Evolutionary conservation across 2,113 vertebrate species (phyloP).

Genomic region (Platysteira castanea): DNA sequence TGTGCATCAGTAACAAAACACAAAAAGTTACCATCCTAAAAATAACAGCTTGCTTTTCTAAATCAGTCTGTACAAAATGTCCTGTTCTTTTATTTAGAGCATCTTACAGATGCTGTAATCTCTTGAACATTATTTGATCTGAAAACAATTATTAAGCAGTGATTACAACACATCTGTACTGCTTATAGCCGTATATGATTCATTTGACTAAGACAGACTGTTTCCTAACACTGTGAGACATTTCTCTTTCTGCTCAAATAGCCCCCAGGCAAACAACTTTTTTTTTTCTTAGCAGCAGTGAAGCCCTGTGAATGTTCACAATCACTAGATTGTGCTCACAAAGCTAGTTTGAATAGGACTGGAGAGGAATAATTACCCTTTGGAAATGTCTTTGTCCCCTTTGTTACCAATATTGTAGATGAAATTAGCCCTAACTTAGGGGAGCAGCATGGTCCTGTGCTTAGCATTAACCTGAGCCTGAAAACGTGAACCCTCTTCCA

Average conservation of each 20-base stretch:
- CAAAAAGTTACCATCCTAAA: neutral
- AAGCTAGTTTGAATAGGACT: neutral
- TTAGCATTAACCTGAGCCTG: neutral
- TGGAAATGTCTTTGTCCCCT: constrained; percentile 24
- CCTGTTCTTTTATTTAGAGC: constrained; percentile 4
- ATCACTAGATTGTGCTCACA: constrained; percentile 3
- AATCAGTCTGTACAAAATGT: neutral
- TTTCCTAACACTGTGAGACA: neutral
- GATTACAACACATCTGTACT: constrained; percentile 44
- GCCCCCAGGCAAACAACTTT: neutral
- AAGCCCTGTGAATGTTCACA: neutral
- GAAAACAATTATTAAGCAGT: constrained; percentile 34
- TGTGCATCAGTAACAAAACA: neutral
- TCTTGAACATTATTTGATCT: constrained; percentile 30
- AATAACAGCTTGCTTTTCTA: constrained; percentile 4
- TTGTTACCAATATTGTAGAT: neutral
- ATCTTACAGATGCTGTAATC: neutral
- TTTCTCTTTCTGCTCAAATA: constrained; percentile 7
- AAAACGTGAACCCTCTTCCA: neutral
- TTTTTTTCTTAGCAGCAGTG: neutral
- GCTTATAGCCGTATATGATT: neutral
- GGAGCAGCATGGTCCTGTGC: neutral
- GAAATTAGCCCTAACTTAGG: neutral
- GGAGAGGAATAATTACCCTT: constrained; percentile 33
- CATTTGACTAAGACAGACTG: neutral